Conservation (phyloP, 2,888 invertebrate genomes). For the Formica aserva region DNA sequence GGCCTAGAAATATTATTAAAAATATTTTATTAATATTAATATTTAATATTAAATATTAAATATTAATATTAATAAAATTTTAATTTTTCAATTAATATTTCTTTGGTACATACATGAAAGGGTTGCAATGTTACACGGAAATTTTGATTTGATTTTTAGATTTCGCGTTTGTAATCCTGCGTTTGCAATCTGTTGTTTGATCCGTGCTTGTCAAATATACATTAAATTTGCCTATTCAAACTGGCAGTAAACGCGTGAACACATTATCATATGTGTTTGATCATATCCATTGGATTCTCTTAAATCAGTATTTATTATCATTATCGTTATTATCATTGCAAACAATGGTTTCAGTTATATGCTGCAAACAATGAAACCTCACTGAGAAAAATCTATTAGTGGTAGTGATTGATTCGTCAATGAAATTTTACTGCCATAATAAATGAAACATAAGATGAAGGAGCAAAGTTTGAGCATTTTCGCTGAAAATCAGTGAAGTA, state of each 20-base stretch:
- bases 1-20: not conserved
- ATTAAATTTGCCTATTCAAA: conserved; percentile 13
- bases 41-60: not conserved
- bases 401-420: not conserved
- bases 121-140: not conserved
- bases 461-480: not conserved
- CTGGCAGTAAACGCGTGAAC: not conserved
- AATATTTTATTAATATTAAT: not conserved
- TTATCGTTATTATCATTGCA: not conserved
- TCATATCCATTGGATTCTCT: not conserved
- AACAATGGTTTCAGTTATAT: not conserved
- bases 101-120: not conserved
- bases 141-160: conserved; percentile 11
- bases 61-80: not conserved
- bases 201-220: not conserved
- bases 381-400: not conserved
- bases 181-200: not conserved
- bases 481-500: not conserved
- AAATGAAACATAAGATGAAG: not conserved
- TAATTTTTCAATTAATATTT: not conserved
- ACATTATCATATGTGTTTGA: not conserved
- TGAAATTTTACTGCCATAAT: not conserved
- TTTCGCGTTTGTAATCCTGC: not conserved
- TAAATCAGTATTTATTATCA: not conserved
- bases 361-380: not conserved